These are phyloP conservation scores for Allolobophora icterica DNA, from an alignment of 2,888 invertebrate species.

Conservation along the genomic window DNA sequence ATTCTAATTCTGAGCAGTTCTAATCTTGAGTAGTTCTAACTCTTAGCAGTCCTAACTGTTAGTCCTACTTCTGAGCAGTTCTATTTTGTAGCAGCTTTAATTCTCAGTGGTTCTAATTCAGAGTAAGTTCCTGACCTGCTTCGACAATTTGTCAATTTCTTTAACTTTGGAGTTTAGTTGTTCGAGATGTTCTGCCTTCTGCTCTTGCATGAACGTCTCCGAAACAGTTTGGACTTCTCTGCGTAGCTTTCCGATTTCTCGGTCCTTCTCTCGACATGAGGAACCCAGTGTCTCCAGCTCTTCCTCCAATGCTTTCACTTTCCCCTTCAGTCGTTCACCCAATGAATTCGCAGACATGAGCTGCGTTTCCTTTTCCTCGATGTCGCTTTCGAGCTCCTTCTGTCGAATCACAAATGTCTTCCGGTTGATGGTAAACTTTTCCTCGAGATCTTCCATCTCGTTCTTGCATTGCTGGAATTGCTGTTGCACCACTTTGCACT, in stretches of 20 bases:
- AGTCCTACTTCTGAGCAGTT: background rate
- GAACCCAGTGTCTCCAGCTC: background rate
- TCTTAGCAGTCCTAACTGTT: background rate
- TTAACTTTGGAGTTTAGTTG: background rate
- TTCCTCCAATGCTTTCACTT: background rate
- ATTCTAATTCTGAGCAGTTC: background rate
- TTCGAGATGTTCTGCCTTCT: background rate
- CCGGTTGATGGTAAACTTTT: conserved; percentile 1
- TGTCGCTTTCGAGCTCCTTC: background rate
- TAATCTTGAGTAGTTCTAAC: background rate
- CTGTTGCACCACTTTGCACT: background rate
- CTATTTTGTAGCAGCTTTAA: background rate
- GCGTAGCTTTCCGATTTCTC: background rate
- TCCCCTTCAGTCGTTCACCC: background rate
- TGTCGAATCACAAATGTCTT: background rate
- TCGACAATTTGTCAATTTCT: background rate
- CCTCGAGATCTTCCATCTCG: conserved; percentile 7
- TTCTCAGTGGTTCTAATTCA: background rate
- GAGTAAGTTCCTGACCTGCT: background rate
- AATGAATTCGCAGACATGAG: background rate
- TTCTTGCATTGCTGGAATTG: background rate
- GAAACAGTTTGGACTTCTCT: background rate
- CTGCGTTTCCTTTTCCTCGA: background rate
- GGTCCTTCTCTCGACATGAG: background rate
- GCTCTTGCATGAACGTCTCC: background rate